Percentiles rank a stretch among this genome's conserved stretches.
These are phyloP conservation scores for Brachionus plicatilis DNA, from an alignment of 1,140 invertebrate genomes.

Conservation along the genomic window DNA sequence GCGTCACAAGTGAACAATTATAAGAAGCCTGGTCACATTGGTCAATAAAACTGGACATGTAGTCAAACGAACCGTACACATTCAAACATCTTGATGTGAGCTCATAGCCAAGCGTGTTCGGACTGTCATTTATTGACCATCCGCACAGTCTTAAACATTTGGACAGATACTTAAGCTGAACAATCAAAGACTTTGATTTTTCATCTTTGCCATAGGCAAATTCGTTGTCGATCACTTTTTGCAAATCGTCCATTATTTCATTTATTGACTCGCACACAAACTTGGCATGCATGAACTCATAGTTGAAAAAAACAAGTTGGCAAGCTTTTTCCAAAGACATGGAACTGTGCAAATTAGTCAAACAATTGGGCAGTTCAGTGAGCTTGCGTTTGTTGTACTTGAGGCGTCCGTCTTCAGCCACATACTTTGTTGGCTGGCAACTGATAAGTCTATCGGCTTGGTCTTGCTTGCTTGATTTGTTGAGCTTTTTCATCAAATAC, in stretches of 20 bases:
- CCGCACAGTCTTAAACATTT: conserved; percentile 11
- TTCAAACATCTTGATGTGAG: conserved; percentile 48
- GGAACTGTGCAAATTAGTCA: not conserved
- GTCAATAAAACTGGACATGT: conserved; percentile 48
- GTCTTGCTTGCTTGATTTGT: not conserved
- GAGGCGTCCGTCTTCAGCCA: not conserved
- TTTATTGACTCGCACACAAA: conserved; percentile 15
- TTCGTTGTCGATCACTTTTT: not conserved
- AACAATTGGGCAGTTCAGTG: conserved; percentile 25
- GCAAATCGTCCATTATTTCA: conserved; percentile 9
- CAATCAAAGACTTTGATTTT: not conserved
- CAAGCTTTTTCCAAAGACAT: conserved; percentile 5
- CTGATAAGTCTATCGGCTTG: not conserved
- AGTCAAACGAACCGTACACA: conserved; percentile 47
- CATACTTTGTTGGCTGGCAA: not conserved
- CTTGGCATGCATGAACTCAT: conserved; percentile 34
- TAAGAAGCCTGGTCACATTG: conserved; percentile 49
- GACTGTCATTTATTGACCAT: conserved; percentile 9
- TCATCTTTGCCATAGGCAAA: not conserved
- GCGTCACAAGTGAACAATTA: conserved; percentile 49
- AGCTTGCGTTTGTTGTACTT: conserved; percentile 38
- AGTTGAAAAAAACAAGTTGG: conserved; percentile 22
- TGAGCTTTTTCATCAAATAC: conserved; percentile 11
- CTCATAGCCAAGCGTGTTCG: conserved; percentile 44
- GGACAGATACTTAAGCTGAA: not conserved